Percentiles rank a stretch among this genome's conserved stretches.
Conservation (phyloP, 2,888 invertebrate species). For the Tiliacea aurago region DNA sequence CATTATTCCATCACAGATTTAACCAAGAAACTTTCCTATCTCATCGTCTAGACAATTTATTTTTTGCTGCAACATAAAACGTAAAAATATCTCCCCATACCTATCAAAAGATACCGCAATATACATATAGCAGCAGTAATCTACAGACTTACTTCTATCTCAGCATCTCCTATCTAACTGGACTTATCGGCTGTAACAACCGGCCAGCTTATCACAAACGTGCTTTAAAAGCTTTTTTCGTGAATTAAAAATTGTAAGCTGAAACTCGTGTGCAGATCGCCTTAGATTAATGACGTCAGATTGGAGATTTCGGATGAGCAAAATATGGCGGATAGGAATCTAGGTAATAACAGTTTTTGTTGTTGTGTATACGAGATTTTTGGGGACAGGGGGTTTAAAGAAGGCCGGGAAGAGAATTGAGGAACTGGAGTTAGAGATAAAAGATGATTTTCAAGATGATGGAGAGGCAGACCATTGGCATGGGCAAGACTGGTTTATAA, state of each 20-base stretch:
- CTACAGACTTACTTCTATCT: slow-evolving; percentile 61
- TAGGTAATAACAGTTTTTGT: slow-evolving; percentile 48
- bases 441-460: not conserved
- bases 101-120: slow-evolving; percentile 52
- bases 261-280: slow-evolving; percentile 62
- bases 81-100: slow-evolving; percentile 44
- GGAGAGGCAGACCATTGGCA: too few relatives aligned
- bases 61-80: slow-evolving; percentile 46
- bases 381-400: slow-evolving; percentile 23
- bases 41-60: slow-evolving; percentile 55
- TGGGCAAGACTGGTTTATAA: too few relatives aligned
- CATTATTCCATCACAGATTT: slow-evolving; percentile 10
- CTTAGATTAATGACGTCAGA: slow-evolving; percentile 66
- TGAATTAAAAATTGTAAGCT: slow-evolving; percentile 61
- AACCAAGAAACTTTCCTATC: slow-evolving; percentile 40
- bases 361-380: slow-evolving; percentile 33
- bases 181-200: slow-evolving; percentile 69
- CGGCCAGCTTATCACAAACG: slow-evolving; percentile 67
- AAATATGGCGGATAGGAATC: slow-evolving; percentile 54
- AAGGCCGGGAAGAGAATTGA: slow-evolving; percentile 1
- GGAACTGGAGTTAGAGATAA: not conserved
- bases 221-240: slow-evolving; percentile 67
- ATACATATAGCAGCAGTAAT: slow-evolving; percentile 57
- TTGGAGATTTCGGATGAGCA: slow-evolving; percentile 61
- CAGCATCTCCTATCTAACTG: slow-evolving; percentile 63